These are phyloP conservation scores for Chlorops oryzae DNA, from an alignment of 1,140 invertebrate species.

Conservation along the genomic window DNA sequence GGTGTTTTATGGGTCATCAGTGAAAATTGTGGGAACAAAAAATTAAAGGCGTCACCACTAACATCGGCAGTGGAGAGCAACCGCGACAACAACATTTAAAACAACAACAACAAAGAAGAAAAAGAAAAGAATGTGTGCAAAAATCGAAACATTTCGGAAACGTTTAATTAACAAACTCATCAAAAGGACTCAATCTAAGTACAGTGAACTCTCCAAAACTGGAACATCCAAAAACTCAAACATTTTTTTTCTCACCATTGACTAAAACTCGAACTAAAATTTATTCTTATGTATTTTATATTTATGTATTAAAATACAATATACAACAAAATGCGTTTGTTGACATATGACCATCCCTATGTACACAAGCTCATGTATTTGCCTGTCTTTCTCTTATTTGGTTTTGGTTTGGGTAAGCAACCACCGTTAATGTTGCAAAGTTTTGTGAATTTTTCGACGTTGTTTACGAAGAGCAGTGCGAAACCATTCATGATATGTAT, in stretches of 20 bases:
- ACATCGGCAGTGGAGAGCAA: neutral
- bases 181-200: neutral
- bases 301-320: neutral
- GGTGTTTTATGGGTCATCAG: no score
- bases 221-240: no score
- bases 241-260: neutral
- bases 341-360: no score
- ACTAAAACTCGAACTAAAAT: neutral
- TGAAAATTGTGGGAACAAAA: no score
- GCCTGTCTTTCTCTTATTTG: no score
- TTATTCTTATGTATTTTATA: neutral
- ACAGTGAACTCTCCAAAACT: neutral
- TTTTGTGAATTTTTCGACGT: no score
- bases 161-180: neutral
- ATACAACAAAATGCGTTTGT: no score
- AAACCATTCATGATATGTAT: no score
- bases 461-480: no score
- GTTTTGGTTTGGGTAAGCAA: no score
- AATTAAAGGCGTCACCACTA: neutral
- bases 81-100: neutral
- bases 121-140: neutral
- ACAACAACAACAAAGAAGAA: neutral
- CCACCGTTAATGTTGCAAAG: no score
- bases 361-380: no score
- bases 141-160: neutral